These are phyloP conservation scores for Eunapius fragilis DNA, from an alignment of 37 sponge, comb jelly and placozoan species.

Conservation along the genomic window DNA sequence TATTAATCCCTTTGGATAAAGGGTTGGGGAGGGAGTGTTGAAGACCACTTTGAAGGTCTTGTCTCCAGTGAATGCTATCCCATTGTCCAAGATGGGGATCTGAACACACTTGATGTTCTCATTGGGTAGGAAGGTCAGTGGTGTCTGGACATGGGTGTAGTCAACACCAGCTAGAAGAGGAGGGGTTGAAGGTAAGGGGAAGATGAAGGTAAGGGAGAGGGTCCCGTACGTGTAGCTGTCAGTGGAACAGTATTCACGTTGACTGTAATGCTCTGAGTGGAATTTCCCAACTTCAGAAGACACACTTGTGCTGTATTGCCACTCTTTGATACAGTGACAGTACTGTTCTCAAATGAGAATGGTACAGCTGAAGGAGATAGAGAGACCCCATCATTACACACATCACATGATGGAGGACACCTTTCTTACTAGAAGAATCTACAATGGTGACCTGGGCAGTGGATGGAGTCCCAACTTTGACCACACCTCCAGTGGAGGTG, in stretches of 20 bases:
- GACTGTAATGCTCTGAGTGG: background rate
- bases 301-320: background rate
- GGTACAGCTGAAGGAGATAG: background rate
- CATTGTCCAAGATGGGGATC: constrained; percentile 5
- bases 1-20: background rate
- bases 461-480: background rate
- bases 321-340: background rate
- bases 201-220: background rate
- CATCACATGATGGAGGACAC: background rate
- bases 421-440: background rate
- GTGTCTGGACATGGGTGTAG: background rate
- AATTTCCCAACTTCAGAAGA: background rate
- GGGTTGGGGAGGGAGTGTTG: background rate
- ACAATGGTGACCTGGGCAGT: background rate
- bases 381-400: background rate
- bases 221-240: background rate
- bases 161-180: background rate
- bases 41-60: background rate
- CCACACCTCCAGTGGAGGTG: background rate
- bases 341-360: background rate
- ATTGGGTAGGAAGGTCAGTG: background rate
- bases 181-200: background rate
- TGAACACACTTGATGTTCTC: background rate
- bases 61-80: background rate
- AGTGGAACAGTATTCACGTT: background rate